Base-by-base conservation (phyloP, 23 tunicate genomes). In the Diplosoma virens region DNA sequence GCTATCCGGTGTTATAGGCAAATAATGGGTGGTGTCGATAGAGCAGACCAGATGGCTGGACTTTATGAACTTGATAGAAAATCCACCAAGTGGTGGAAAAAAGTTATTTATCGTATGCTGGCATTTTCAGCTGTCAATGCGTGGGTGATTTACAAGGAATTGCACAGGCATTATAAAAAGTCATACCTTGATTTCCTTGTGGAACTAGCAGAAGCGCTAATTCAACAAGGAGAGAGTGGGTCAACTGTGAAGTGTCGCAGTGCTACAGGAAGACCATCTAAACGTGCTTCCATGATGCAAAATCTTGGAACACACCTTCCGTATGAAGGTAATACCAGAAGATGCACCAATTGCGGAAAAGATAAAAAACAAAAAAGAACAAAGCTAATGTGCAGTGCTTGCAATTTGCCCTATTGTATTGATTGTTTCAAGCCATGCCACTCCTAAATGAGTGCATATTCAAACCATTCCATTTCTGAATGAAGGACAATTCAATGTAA, bases 121-220 rank as follows among this genome's bases (percentile, higher is more conserved):
- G 61, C 61, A 73, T 48, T 47, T 48, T 73, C 78, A 9, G 78
- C 78, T 73, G 78, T 73, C 60, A 73, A 73, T 73, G 63, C 78
- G 47, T 73, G 63, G 78, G 78, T 48, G 61, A 73, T 73, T 48
- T 73, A 73, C 78, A 73, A 73, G 61, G 63, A 69, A 34, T 69
- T 69, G 25, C 76, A 69, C 56, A 69, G 76, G 56, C 55, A 69
- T 34, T 34, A 69, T 34, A 65, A 65, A 25, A 65, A 24, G 71
- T 45, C 37, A 24, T 65, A 24, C 37, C 45, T 65, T 65, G 41
- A 65, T 24, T 65, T 65, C 37, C 6, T 65, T 7, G 71, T 69
- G 20, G 75, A 69, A 69, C 75, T 35, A 69, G 58, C 75, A 36
- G 75, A 69, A 69, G 54, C 4, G 75, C 75, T 69, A 36, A 69